Evolutionary conservation across 2,113 vertebrate species (phyloP).

Genomic region (Colossoma macropomum): DNA sequence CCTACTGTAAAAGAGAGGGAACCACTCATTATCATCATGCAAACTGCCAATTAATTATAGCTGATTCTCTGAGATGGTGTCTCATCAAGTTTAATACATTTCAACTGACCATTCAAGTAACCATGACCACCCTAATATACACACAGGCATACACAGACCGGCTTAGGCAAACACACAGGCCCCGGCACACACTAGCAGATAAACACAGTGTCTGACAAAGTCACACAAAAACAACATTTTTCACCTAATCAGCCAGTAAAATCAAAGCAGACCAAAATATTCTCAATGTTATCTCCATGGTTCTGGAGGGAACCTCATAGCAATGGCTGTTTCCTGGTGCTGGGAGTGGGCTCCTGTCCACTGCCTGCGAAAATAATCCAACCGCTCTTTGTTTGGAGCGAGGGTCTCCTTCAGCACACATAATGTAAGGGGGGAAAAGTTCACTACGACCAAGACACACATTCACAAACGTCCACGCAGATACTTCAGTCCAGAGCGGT

Average conservation of each 20-base stretch:
- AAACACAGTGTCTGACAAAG: not conserved
- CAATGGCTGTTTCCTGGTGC: slow-evolving; percentile 78
- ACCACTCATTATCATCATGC: too few relatives aligned
- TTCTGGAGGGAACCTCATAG: slow-evolving; percentile 72
- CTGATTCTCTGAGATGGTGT: too few relatives aligned
- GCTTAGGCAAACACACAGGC: not conserved
- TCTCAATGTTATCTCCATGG: slow-evolving; percentile 74
- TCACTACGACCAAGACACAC: not conserved
- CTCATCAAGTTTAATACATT: too few relatives aligned
- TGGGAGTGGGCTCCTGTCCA: slow-evolving; percentile 75
- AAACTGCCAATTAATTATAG: too few relatives aligned
- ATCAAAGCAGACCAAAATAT: slow-evolving; percentile 59
- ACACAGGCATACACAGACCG: not conserved
- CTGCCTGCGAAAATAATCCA: slow-evolving; percentile 81
- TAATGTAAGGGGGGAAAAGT: slow-evolving; percentile 58
- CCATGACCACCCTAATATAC: not conserved
- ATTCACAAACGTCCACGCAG: not conserved
- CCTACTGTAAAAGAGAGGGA: too few relatives aligned
- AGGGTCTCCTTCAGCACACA: slow-evolving; percentile 74
- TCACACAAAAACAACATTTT: slow-evolving; percentile 58
- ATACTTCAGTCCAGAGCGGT: not conserved
- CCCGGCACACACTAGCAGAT: not conserved
- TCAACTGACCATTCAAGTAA: not conserved
- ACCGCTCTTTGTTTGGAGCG: slow-evolving; percentile 74
- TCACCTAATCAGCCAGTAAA: slow-evolving; percentile 55